Evolutionary conservation across 2,888 invertebrate genomes (phyloP).

Genomic region (Nudaria mundana): DNA sequence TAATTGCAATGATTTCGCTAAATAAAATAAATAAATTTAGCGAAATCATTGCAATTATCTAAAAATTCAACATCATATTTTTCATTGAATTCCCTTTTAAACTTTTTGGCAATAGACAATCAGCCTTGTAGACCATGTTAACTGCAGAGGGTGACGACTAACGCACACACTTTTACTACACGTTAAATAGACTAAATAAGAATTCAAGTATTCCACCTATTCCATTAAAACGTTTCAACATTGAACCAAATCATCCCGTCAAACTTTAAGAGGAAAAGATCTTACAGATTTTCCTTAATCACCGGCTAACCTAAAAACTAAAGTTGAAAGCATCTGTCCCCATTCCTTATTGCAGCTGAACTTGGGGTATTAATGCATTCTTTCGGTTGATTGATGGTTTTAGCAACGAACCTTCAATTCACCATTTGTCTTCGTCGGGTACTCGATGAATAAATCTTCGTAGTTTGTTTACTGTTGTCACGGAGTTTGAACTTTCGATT

Average conservation of each 20-base stretch:
- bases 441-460: conserved; percentile 10
- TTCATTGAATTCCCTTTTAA: no score
- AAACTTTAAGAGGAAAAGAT: conserved; percentile 25
- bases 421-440: conserved; percentile 43
- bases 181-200: no score
- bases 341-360: conserved; percentile 37
- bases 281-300: conserved; percentile 31
- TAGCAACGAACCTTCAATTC: conserved; percentile 33
- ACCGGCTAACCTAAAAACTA: conserved; percentile 36
- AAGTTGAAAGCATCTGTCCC: conserved; percentile 50
- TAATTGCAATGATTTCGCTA: no score
- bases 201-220: no score
- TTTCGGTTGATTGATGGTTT: conserved; percentile 45
- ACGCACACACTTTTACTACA: no score
- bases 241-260: conserved; percentile 15
- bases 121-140: no score
- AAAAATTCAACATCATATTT: no score
- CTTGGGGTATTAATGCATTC: conserved; percentile 45
- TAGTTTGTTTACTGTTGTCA: conserved; percentile 12
- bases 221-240: no score
- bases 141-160: no score
- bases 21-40: no score
- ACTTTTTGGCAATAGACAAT: no score
- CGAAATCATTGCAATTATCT: no score
- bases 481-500: conserved; percentile 4